These are phyloP conservation scores for Sisyra nigra DNA, from an alignment of 2,888 invertebrate species.

Conservation along the genomic window DNA sequence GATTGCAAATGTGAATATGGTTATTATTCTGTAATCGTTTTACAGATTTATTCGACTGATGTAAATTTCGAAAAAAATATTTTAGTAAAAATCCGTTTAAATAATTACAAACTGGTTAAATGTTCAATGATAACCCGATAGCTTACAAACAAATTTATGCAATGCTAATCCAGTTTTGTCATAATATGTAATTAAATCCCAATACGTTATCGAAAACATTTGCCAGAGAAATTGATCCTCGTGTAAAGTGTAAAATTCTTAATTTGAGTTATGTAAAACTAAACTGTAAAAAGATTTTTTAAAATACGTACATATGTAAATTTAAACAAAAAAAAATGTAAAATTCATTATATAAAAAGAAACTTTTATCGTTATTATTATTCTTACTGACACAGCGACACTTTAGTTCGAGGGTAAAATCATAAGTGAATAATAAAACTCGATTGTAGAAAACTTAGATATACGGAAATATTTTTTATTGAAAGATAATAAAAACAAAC, in stretches of 20 bases:
- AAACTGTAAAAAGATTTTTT: slow-evolving; percentile 7
- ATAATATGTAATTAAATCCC: neutral
- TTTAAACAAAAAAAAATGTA: slow-evolving; percentile 8
- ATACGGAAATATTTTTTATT: neutral
- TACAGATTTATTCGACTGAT: slow-evolving; percentile 3
- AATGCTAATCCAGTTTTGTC: neutral
- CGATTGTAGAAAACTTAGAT: too few species aligned
- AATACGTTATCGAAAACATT: too few species aligned
- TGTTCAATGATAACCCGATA: too few species aligned
- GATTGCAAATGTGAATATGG: too few species aligned
- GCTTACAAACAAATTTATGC: too few species aligned
- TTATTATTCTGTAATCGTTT: neutral
- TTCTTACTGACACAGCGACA: too few species aligned
- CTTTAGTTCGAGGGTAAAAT: too few species aligned
- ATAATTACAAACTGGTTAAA: neutral
- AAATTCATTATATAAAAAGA: slow-evolving; percentile 7
- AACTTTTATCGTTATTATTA: slow-evolving; percentile 1
- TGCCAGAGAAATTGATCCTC: neutral
- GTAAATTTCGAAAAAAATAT: slow-evolving; percentile 1
- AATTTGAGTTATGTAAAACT: slow-evolving; percentile 6
- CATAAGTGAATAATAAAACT: too few species aligned
- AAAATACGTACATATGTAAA: slow-evolving; percentile 10
- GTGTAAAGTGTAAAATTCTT: slow-evolving; percentile 10
- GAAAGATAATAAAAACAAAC: neutral
- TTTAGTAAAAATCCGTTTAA: slow-evolving; percentile 1